Evolutionary conservation across 1,140 invertebrate genomes (phyloP), one percentile per base, ranked within the genome.

Genomic region (Zophobas morio): DNA sequence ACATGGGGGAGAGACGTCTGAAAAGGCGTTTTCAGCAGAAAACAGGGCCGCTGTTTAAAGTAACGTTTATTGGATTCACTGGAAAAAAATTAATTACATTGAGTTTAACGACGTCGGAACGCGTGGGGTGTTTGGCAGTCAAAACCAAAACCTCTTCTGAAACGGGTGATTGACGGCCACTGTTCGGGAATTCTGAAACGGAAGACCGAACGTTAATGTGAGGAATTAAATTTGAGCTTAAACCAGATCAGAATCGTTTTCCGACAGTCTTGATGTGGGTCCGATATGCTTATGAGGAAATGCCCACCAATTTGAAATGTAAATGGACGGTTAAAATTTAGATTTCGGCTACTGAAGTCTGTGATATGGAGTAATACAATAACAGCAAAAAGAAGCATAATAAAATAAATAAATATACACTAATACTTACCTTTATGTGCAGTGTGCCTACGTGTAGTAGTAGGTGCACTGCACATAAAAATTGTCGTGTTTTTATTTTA

Each of bases 81-180:
- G 32, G 1, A 40, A 72, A 72, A 73, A 56, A 73, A 54, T 73
- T 73, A 73, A 73, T 73, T 73, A 73, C 66, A 71, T 71, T 71
- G 40, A n/a, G 40, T 39, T 70, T 70, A 70, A 70, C 70, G 47
- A 72, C 70, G 36, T 37, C 36, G 46, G 34, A 47, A 70, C 42
- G 37, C 49, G 42, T 53, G 35, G 56, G 56, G 56, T 60, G 56
- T 39, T 36, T 39, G 33, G 2, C 56, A 60, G 56, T 37, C 56
- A 60, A 70, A 47, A 70, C 40, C 32, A 34, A 39, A 70, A 39
- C 6, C 36, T 40, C 49, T 51, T 20, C 4, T 6, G 49, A 51
- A 51, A 2, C 49, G 66, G 33, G n/a, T 72, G 70, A 39, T 72
- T 34, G 34, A 49, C 47, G 70, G 70, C n/a, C 51, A 37, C 1